Base-by-base conservation (phyloP, 2,888 invertebrate species). In the Empis livida region DNA sequence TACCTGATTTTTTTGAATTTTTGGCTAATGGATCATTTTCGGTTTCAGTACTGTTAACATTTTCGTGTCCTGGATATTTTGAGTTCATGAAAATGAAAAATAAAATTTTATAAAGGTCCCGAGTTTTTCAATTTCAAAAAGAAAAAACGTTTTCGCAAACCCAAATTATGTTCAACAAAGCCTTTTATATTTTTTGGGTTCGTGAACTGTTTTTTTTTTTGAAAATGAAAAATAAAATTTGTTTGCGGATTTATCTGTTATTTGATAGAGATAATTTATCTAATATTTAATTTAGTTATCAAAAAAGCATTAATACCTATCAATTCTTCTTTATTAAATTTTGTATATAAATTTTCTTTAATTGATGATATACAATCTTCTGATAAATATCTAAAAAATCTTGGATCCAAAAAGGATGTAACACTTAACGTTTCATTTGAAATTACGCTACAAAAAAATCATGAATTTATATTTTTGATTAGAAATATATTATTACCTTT, bases 391-490 rank as follows among this genome's bases (percentile, higher is more conserved):
- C 61, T 45, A 57, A 65, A 66, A 57, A 67, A 67, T 44, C 67
- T 59, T 5, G 67, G 67, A 56, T 68, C 67, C 20, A 68, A 51
- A 52, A 68, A 51, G n/a, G 67, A 62, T 6, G 66, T 59, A 39
- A 65, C 62, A 14, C 64, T 62, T 46, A 67, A 46, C 32, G 61
- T 59, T 40, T 61, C 58, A 49, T 65, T 63, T 1, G 59, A 57
- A 35, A 62, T 59, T 8, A 68, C 56, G 23, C 61, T 60, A 43
- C 5, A 47, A 13, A 43, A 46, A 42, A 44, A 15, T 42, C n/a
- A 10, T 17, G 15, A 8, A 38, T 15, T 39, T 8, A 11, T 11
- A 9, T 16, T 39, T n/a, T 17, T 17, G 10, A 38, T 8, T 16
- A 15, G 16, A 16, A 38, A 16, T 15, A 38, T 39, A 38, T 13